Evolutionary conservation across 2,888 invertebrate species (phyloP).

Genomic region (Torymus auratus): DNA sequence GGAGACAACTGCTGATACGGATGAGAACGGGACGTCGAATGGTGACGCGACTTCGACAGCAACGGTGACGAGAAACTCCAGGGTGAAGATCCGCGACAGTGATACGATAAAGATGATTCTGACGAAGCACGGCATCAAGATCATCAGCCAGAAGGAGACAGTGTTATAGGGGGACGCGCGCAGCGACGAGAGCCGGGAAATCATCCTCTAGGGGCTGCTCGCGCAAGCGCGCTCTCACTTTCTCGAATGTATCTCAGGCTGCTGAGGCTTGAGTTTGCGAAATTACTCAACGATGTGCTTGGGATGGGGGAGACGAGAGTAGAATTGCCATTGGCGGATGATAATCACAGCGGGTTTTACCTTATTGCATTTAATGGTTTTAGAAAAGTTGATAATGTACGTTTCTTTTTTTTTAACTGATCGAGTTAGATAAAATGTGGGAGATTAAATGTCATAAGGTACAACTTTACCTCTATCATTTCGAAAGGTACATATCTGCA

Average conservation of each 20-base stretch:
- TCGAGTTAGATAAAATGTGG: no score
- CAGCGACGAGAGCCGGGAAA: constrained; percentile 32
- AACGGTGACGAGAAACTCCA: constrained; percentile 44
- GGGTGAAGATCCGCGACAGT: constrained; percentile 66
- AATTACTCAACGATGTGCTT: constrained; percentile 24
- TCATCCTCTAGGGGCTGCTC: constrained; percentile 43
- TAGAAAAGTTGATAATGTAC: not conserved
- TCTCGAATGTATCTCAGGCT: not conserved
- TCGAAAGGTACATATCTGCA: no score
- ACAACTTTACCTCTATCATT: no score
- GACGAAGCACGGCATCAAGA: constrained; percentile 87
- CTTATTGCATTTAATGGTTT: not conserved
- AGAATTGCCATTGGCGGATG: no score
- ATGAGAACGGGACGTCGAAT: constrained; percentile 55
- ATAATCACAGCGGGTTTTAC: not conserved
- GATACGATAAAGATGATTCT: constrained; percentile 85
- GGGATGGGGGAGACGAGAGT: no score
- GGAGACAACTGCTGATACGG: constrained; percentile 62
- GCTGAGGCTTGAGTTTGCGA: constrained; percentile 25
- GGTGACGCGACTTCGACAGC: constrained; percentile 3
- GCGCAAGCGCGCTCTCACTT: not conserved
- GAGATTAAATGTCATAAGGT: no score
- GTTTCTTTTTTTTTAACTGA: no score
- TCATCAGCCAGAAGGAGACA: constrained; percentile 88
- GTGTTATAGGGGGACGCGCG: constrained; percentile 72